Evolutionary conservation across 2,797 vertebrate species (phyloP), one percentile per base, ranked within the genome.

Genomic region (Spinus pinus): DNA sequence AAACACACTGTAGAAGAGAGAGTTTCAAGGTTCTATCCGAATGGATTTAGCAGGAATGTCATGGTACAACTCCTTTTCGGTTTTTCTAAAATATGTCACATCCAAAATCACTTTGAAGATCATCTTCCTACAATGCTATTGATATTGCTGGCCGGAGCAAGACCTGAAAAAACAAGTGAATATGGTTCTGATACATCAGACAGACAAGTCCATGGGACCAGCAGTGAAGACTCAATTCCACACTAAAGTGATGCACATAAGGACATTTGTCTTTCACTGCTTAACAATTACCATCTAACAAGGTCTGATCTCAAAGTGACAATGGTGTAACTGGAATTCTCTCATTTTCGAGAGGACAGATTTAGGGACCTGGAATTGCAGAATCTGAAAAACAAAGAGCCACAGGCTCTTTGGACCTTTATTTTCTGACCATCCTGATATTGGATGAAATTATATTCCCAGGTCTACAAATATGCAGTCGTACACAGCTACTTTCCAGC

Each of bases 201-300:
- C 22, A 58, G 31, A n/a, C 33, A 71, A 77, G 58, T 30, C 47
- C 54, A 53, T 1, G 5, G 28, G 67, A 70, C 51, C 51, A 87
- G 62, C 35, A 90, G 83, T 19, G 62, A 96, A 70, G 41, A 72
- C 28, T 72, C 58, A 72, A 54, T 44, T 62, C 70, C 31, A 35
- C 3, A 12, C 50, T 58, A 49, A 88, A 84, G 42, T 4, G 28
- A 84, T 47, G 39, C 57, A 74, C 69, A 69, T 22, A 94, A 51
- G 57, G 85, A 94, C 9, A 4, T 73, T 72, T 37, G 53, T 86
- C 75, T 85, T 88, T 39, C 39, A 83, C 25, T 37, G 44, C 42
- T 95, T 86, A 93, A 88, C 66, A 75, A 71, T 44, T 72, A 72
- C 73, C 88, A 90, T 90, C 66, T 77, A 89, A 94, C 64, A 56